These are phyloP conservation scores for Xylophagus ater DNA, from an alignment of 2,888 invertebrate species.

Conservation along the genomic window DNA sequence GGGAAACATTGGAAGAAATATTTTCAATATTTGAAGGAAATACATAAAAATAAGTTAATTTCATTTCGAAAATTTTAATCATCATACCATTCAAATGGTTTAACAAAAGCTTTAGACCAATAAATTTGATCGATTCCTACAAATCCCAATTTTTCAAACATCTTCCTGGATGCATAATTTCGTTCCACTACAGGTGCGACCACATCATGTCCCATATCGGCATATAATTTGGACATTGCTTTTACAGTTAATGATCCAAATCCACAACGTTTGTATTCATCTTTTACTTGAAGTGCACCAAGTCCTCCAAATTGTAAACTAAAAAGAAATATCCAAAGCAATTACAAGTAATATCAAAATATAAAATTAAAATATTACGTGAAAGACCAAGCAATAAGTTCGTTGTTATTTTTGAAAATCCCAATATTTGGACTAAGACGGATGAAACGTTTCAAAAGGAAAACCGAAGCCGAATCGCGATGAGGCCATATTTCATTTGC, in stretches of 20 bases:
- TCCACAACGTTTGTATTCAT: constrained; percentile 24
- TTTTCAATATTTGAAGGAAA: too few species aligned
- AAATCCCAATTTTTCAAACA: constrained; percentile 28
- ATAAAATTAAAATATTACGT: constrained; percentile 21
- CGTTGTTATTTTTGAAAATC: constrained; percentile 23
- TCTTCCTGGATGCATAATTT: constrained; percentile 23
- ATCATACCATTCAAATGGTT: too few species aligned
- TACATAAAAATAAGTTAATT: too few species aligned
- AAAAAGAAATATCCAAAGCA: not conserved
- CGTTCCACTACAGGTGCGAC: constrained; percentile 24
- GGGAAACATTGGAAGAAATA: too few species aligned
- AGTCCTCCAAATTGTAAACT: constrained; percentile 28
- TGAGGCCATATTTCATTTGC: constrained; percentile 31
- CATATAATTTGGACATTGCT: constrained; percentile 23
- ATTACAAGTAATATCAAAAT: not conserved
- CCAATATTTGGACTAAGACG: constrained; percentile 28
- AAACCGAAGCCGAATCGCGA: constrained; percentile 28
- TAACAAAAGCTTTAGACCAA: too few species aligned
- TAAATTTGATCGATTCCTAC: constrained; percentile 21
- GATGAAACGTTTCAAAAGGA: constrained; percentile 28
- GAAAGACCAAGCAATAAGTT: constrained; percentile 36
- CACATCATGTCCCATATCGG: constrained; percentile 25
- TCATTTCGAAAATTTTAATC: too few species aligned
- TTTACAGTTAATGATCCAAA: constrained; percentile 23
- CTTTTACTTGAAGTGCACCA: constrained; percentile 27